phyloP scores from a whole-genome alignment of 2,888 invertebrate species.

The Zhuqinia jingwanae region DNA sequence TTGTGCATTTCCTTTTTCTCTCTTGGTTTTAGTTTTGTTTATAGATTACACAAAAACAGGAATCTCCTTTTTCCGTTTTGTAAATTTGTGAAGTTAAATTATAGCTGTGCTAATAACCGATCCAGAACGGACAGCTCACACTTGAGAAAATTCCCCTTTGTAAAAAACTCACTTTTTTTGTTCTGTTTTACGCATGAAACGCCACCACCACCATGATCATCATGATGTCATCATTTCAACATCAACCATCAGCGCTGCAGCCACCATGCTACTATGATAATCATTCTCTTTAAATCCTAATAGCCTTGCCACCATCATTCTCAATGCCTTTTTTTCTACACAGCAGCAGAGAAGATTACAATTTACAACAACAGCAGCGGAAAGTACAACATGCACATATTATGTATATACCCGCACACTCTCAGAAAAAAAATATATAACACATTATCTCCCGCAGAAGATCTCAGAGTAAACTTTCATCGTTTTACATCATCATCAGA shows the following conservation, averaged over 20 bases:
- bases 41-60: neutral
- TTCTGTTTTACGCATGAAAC: slow-evolving; percentile 16
- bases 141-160: slow-evolving; percentile 39
- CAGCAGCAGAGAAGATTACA: too few species aligned
- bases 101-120: slow-evolving; percentile 41
- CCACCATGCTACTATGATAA: slow-evolving; percentile 1
- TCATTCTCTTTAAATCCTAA: neutral
- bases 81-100: slow-evolving; percentile 25
- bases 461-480: slow-evolving; percentile 22
- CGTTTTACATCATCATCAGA: slow-evolving; percentile 26
- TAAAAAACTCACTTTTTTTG: slow-evolving; percentile 6
- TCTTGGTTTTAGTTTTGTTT: neutral
- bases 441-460: neutral
- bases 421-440: neutral
- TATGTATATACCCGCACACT: too few species aligned
- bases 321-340: neutral
- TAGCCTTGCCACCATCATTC: too few species aligned
- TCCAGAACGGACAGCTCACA: slow-evolving; percentile 65
- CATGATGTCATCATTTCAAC: neutral
- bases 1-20: too few species aligned
- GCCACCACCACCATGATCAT: slow-evolving; percentile 5
- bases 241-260: too few species aligned
- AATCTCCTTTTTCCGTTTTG: neutral
- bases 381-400: neutral
- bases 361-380: neutral